Conservation (phyloP, 2,888 invertebrate genomes). For the Marasmarcha lunaedactyla region DNA sequence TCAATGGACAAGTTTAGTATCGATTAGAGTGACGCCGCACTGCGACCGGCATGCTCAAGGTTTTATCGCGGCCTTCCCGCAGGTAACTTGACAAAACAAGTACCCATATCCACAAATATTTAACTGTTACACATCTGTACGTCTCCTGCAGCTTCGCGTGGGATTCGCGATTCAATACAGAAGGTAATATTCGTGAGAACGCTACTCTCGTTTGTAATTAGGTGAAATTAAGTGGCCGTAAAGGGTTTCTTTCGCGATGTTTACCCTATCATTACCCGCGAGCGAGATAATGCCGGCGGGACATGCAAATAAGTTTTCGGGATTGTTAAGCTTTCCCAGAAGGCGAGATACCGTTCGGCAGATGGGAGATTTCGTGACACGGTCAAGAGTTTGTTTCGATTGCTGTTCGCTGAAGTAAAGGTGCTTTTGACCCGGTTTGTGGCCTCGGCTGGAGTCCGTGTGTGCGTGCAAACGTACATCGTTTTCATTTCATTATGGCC, state of each 20-base stretch:
- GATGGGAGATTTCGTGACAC: constrained; percentile 66
- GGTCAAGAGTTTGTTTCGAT: constrained; percentile 59
- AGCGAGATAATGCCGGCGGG: constrained; percentile 53
- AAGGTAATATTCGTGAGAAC: constrained; percentile 65
- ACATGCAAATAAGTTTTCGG: constrained; percentile 64
- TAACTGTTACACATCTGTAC: constrained; percentile 40
- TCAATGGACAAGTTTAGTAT: constrained; percentile 47
- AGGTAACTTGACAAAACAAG: constrained; percentile 33
- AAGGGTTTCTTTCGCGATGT: constrained; percentile 47
- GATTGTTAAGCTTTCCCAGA: constrained; percentile 63
- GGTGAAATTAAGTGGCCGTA: constrained; percentile 53
- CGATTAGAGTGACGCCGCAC: constrained; percentile 50
- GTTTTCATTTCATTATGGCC: constrained; percentile 63
- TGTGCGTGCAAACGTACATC: constrained; percentile 31
- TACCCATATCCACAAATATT: constrained; percentile 36
- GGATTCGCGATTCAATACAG: constrained; percentile 50
- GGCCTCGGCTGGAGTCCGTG: constrained; percentile 22
- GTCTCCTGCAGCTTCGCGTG: constrained; percentile 45
- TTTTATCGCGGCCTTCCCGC: constrained; percentile 20
- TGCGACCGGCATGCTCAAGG: constrained; percentile 33
- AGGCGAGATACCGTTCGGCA: constrained; percentile 63
- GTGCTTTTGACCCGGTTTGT: constrained; percentile 66
- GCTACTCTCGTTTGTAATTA: constrained; percentile 52
- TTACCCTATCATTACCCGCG: constrained; percentile 57
- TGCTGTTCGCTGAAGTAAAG: constrained; percentile 59